Evolutionary conservation across 2,888 invertebrate genomes (phyloP), one percentile per base, ranked within the genome.

Genomic region (Agrilus biguttatus): DNA sequence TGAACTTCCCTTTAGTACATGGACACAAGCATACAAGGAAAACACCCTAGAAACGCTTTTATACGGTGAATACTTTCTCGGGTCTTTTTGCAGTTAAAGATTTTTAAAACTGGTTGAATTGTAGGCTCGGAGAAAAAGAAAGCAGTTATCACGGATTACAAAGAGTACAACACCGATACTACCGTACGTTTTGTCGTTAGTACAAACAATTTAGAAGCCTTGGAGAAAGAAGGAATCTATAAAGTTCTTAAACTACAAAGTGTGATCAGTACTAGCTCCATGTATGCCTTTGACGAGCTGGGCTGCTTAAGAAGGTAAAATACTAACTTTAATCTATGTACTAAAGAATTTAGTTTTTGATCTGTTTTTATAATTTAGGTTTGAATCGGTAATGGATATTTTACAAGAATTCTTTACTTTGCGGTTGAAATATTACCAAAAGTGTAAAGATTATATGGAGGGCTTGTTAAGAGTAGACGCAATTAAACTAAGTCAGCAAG

Each of bases 1-100:
- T 0, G 98, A 99, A 65, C 72, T 98, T 47, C 98, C 98, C 0
- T 66, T 98, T 42, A 85, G 90, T 14, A 75, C 75, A 0, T 98
- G 98, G 97, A 98, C 98, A 0, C 92, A 96, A 66, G 73, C 75
- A 36, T 98, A 98, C 63, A 98, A 98, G 65, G 97, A 98, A 63
- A 80, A 80, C 49, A 86, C 92, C 0, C 68, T 98, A 36, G 96
- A 96, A 60, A 78, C 84, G 0, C 78, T 97, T 73, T 66, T 92
- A 12, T 75, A 79, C 52, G 91, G 92, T 28, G 67, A 51, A 51
- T 45, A 28, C 14, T 33, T 14, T 28, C n/a, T 33, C 8, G 5
- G 36, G 28, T 28, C 3, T 12, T 8, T 36, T 21, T 33, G 14
- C 3, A 33, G 14, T 6, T n/a, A 28, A 4, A 7, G 14, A 17